Evolutionary conservation across 2,888 invertebrate genomes (phyloP), one percentile per base, ranked within the genome.

Genomic region (Pasiphila rectangulata): DNA sequence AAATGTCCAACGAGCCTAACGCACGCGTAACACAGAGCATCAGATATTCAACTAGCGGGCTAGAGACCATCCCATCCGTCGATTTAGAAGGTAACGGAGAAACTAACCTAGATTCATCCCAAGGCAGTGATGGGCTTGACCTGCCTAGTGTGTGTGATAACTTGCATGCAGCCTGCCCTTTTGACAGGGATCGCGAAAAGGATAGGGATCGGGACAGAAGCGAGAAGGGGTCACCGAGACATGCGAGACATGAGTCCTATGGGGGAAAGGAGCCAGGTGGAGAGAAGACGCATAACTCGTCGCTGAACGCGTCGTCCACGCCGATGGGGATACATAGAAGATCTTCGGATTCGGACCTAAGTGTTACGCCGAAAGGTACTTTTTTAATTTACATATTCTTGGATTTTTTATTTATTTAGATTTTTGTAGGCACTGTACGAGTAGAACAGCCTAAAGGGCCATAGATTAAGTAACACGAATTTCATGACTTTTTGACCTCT

Each of bases 321-420:
- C 90, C 75, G 38, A 72, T 76, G 79, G 90, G 79, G 83, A 94
- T 87, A 52, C 93, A 94, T 70, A 90, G 97, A 40, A 90, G 97
- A 60, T 97, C 97, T 2, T 97, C 97, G 1, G 98, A 98, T 79
- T 97, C 98, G 0, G 98, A 98, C 83, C 89, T 97, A 59, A 97
- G 95, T 86, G 93, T 96, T 36, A 96, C 97, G 6, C 96, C 97
- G 2, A 97, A 96, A 94, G 97, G 98, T 97, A 42, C 5, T 9
- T 13, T 23, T 37, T 15, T 16, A 17, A 20, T n/a, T n/a, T n/a
- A n/a, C n/a, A n/a, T n/a, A n/a, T n/a, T n/a, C n/a, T n/a, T n/a
- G n/a, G n/a, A n/a, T n/a, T n/a, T n/a, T n/a, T n/a, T n/a, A n/a
- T n/a, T n/a, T n/a, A n/a, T n/a, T n/a, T n/a, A n/a, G n/a, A n/a